Evolutionary conservation across 2,888 invertebrate species (phyloP), one percentile per base, ranked within the genome.

Genomic region (Hydraecia micacea): DNA sequence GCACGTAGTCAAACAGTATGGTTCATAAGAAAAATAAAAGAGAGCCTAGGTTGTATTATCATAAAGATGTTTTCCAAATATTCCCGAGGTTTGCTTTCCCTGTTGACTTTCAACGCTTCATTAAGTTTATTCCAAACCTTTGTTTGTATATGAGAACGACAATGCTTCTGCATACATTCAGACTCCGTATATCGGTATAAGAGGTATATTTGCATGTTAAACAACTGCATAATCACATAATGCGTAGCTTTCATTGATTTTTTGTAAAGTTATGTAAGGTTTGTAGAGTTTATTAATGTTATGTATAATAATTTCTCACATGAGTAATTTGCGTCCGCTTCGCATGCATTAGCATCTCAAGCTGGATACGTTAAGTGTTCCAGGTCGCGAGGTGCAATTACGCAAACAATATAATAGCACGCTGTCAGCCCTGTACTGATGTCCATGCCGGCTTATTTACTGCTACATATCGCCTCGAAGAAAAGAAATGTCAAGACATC

Each of bases 391-490:
- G 87, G 91, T 94, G 91, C 93, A 95, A 96, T 96, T 96, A 96
- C 94, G 93, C 93, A 94, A 95, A 95, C 94, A 93, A 94, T 94
- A 94, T 96, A 96, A 95, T 95, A 93, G 94, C 91, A 91, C 81
- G 89, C 93, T 95, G 95, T 94, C 94, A 91, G 90, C 88, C 60
- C 86, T 36, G 86, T 85, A 84, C 90, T 91, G 91, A 91, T 92
- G 93, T 91, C 93, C 91, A 90, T 85, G 87, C 79, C 79, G 87
- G 90, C 86, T 92, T 94, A 93, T 94, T 94, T 94, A 94, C 92
- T 91, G 90, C 91, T 87, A 87, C 88, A 89, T 87, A 90, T 90
- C 87, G 89, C 87, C 85, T 88, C 86, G 90, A 91, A 92, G 93
- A 93, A 94, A 94, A 94, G 92, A 94, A 94, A 94, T 92, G 93